These are phyloP conservation scores for Pseudomyrmex pallidus DNA, from an alignment of 1,140 invertebrate species.

Conservation along the genomic window DNA sequence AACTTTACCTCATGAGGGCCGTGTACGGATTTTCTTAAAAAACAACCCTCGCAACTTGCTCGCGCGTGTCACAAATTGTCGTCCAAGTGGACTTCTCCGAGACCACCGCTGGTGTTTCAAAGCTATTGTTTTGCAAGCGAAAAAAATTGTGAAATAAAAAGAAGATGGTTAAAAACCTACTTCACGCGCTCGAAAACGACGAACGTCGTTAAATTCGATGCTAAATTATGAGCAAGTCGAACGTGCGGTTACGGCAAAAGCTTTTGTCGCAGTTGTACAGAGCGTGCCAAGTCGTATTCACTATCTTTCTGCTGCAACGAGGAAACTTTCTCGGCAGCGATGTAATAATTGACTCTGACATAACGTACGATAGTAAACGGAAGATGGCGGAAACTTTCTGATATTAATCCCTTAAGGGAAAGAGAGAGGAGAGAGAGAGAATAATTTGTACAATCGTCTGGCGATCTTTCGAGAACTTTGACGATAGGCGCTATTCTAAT, in stretches of 20 bases:
- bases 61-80: conserved; percentile 45
- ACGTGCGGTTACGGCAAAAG: neutral
- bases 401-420: conserved; percentile 23
- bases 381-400: conserved; percentile 28
- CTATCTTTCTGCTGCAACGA: conserved; percentile 34
- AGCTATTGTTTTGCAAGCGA: neutral
- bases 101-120: conserved; percentile 1
- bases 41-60: conserved; percentile 22
- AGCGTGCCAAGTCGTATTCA: neutral
- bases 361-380: conserved; percentile 31
- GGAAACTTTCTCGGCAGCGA: conserved; percentile 29
- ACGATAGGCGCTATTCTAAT: conserved; percentile 3
- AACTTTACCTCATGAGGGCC: conserved; percentile 42
- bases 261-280: neutral
- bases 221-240: conserved; percentile 7
- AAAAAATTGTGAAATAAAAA: neutral
- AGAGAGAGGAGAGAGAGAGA: neutral
- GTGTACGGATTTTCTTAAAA: conserved; percentile 48
- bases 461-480: conserved; percentile 40
- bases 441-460: conserved; percentile 21
- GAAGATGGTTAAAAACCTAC: no score
- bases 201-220: no score
- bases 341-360: conserved; percentile 33
- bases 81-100: conserved; percentile 16
- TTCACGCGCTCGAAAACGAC: no score